phyloP scores from a whole-genome alignment of 2,113 vertebrate species.

The Rostratula benghalensis region DNA sequence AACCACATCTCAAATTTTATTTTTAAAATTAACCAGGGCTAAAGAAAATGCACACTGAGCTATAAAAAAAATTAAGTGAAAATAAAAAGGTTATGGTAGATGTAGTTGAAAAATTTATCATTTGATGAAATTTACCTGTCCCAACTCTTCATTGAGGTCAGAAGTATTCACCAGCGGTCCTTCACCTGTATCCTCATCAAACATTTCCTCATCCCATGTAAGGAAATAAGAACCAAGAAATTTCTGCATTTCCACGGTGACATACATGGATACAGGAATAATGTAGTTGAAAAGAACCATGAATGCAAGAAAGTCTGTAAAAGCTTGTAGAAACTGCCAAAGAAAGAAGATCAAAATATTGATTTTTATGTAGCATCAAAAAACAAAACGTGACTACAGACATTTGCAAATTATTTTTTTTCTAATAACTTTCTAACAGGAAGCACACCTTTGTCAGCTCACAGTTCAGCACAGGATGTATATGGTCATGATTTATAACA shows the following conservation, averaged over 20 bases:
- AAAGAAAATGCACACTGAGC: background rate
- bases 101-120: background rate
- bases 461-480: background rate
- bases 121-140: slow-evolving; percentile 81
- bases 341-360: background rate
- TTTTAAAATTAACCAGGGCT: background rate
- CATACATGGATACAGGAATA: slow-evolving; percentile 99
- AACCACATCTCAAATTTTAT: background rate
- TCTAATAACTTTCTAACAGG: background rate
- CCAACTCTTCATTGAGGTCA: slow-evolving; percentile 96
- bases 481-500: background rate
- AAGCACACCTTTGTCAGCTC: background rate
- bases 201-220: slow-evolving; percentile 98
- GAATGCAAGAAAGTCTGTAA: slow-evolving; percentile 98
- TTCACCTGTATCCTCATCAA: slow-evolving; percentile 89
- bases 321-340: slow-evolving; percentile 87
- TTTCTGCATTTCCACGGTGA: slow-evolving; percentile 99
- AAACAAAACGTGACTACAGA: background rate
- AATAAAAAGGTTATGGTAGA: background rate
- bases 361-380: background rate
- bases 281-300: slow-evolving; percentile 99
- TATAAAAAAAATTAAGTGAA: background rate
- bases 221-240: slow-evolving; percentile 98
- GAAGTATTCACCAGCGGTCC: slow-evolving; percentile 96
- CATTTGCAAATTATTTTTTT: background rate